Percentiles rank a stretch among this genome's conserved stretches.
Conservation (phyloP, 2,888 invertebrate genomes). For the Protonemura montana region DNA sequence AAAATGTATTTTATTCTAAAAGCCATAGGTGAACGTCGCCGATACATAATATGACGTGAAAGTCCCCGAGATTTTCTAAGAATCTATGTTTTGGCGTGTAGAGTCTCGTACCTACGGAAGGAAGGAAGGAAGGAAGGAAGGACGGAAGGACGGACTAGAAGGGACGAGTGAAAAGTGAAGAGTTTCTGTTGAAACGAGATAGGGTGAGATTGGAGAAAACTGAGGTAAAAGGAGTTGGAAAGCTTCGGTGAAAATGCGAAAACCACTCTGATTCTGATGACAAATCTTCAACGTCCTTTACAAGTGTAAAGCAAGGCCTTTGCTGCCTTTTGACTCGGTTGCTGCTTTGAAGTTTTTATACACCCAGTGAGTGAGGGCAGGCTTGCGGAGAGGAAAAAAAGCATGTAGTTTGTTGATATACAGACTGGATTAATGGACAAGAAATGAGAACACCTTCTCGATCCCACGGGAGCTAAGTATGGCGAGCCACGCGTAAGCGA, state of each 20-base stretch:
- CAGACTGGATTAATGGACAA: constrained; percentile 26
- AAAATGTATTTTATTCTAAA: not conserved
- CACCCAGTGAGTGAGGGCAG: not conserved
- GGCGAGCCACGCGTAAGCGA: not conserved
- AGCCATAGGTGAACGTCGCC: not conserved
- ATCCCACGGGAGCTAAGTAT: not conserved
- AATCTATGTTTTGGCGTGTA: constrained; percentile 21
- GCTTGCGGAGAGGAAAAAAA: constrained; percentile 13
- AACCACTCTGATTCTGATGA: constrained; percentile 28
- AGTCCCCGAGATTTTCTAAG: not conserved
- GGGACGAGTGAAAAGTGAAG: constrained; percentile 10
- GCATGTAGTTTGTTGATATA: constrained; percentile 21
- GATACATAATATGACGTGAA: not conserved
- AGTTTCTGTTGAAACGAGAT: constrained; percentile 7
- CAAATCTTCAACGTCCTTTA: constrained; percentile 33
- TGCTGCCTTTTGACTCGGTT: constrained; percentile 25
- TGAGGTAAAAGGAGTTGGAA: constrained; percentile 8
- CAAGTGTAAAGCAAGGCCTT: constrained; percentile 16
- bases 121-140: not conserved
- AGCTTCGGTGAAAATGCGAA: constrained; percentile 25
- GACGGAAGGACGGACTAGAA: not conserved
- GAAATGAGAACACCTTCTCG: not conserved
- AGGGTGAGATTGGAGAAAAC: constrained; percentile 2
- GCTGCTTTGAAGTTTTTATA: constrained; percentile 24
- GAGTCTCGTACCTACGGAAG: not conserved